Percentiles rank a stretch among this genome's conserved stretches.
These are phyloP conservation scores for Drosophila nr. perissopoda DNA, from an alignment of 2,888 invertebrate species.

Conservation along the genomic window DNA sequence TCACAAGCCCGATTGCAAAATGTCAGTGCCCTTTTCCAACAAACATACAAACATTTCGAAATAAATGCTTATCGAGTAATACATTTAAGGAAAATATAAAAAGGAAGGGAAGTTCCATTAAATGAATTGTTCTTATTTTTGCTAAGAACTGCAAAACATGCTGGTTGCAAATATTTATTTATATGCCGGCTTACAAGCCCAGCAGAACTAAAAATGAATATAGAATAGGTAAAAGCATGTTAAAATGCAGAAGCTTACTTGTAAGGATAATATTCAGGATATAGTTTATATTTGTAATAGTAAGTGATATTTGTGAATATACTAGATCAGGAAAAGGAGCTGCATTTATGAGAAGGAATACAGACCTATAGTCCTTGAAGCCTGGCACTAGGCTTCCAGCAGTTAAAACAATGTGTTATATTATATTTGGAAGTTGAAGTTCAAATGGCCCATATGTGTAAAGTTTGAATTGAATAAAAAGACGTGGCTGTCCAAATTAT, in stretches of 20 bases:
- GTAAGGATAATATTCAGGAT: not conserved
- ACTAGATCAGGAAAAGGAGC: not conserved
- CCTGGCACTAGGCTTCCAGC: too few relatives aligned
- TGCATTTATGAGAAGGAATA: not conserved
- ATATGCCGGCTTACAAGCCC: not conserved
- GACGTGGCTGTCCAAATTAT: too few relatives aligned
- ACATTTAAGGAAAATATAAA: conserved; percentile 15
- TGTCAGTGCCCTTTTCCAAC: conserved; percentile 57
- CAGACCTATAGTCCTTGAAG: too few relatives aligned
- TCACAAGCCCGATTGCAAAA: conserved; percentile 64
- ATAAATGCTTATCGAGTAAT: conserved; percentile 42
- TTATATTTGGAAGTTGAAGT: too few relatives aligned
- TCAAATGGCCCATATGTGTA: too few relatives aligned
- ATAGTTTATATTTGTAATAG: not conserved
- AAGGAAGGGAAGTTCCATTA: conserved; percentile 31
- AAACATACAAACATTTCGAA: conserved; percentile 12
- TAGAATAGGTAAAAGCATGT: not conserved
- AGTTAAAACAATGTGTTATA: not conserved
- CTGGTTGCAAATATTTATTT: not conserved
- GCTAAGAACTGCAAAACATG: conserved; percentile 16
- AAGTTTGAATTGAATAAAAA: too few relatives aligned
- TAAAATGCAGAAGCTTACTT: not conserved
- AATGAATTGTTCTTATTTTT: conserved; percentile 46
- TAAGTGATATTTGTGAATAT: not conserved
- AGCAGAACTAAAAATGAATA: not conserved